Evolutionary conservation across 1,140 invertebrate genomes (phyloP).

Genomic region (Lamellibrachia luymesi): DNA sequence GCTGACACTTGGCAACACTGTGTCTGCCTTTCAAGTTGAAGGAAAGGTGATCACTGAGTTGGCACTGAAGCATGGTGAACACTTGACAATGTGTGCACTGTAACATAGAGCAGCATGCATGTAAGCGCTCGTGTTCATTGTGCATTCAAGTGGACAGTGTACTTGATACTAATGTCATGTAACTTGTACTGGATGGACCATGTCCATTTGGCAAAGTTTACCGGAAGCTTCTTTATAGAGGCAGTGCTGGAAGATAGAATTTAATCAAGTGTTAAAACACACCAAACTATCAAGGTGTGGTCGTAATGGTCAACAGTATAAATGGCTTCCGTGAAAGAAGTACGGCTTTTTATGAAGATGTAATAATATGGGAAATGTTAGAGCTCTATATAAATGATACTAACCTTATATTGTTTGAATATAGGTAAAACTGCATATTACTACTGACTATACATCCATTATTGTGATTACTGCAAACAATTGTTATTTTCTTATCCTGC

Average conservation of each 20-base stretch:
- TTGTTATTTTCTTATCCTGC: slow-evolving; percentile 5
- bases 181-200: background rate
- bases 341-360: background rate
- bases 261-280: background rate
- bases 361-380: background rate
- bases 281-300: background rate
- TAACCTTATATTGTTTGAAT: background rate
- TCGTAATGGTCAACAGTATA: background rate
- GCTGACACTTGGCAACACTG: background rate
- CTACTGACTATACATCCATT: background rate
- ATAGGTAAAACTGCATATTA: background rate
- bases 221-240: background rate
- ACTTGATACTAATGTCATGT: background rate
- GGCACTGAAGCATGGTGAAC: too few relatives aligned
- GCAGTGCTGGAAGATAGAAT: background rate
- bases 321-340: background rate
- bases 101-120: background rate
- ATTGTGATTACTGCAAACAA: slow-evolving; percentile 3
- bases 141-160: background rate
- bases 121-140: background rate
- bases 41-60: background rate
- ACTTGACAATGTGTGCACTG: background rate
- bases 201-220: background rate
- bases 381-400: slow-evolving; percentile 1
- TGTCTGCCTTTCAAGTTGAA: background rate